phyloP scores from a whole-genome alignment of 2,888 invertebrate genomes.

The Eurytoma californica region DNA sequence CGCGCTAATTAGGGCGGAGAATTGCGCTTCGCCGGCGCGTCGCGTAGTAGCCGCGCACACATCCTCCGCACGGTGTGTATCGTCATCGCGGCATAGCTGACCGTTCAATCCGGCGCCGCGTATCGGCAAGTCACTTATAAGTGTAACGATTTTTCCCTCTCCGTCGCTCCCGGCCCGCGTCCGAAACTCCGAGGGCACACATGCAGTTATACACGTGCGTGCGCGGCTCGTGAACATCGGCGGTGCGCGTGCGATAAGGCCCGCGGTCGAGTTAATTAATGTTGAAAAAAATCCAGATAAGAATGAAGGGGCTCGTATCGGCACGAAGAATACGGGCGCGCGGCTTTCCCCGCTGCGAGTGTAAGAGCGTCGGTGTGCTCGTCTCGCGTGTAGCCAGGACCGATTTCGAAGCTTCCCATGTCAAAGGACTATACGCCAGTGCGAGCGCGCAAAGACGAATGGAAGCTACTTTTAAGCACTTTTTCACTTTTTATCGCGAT shows the following conservation, averaged over 20 bases:
- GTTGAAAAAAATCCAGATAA: slow-evolving; percentile 63
- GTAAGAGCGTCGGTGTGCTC: slow-evolving; percentile 3
- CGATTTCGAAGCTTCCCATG: slow-evolving; percentile 11
- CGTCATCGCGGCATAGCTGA: slow-evolving; percentile 10
- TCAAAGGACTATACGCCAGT: not conserved
- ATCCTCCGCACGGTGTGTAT: not conserved
- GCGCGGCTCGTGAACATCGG: slow-evolving; percentile 5
- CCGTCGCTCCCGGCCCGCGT: not conserved
- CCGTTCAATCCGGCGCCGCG: not conserved
- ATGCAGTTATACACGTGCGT: slow-evolving; percentile 3
- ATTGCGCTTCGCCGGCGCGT: slow-evolving; percentile 20
- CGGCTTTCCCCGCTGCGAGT: slow-evolving; percentile 4
- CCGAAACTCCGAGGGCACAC: slow-evolving; percentile 11
- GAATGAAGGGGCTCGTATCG: slow-evolving; percentile 48
- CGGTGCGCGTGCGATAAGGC: slow-evolving; percentile 63
- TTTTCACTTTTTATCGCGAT: too few relatives aligned
- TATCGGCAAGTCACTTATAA: not conserved
- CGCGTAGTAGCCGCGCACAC: not conserved
- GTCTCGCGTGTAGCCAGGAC: not conserved
- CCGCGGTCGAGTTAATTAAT: slow-evolving; percentile 70
- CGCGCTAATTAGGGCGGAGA: slow-evolving; percentile 51
- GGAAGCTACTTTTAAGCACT: not conserved
- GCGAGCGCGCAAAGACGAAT: slow-evolving; percentile 1
- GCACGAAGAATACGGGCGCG: slow-evolving; percentile 43
- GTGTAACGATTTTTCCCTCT: not conserved